Conservation (phyloP, 2,113 vertebrate genomes). For the Nothocercus julius region DNA sequence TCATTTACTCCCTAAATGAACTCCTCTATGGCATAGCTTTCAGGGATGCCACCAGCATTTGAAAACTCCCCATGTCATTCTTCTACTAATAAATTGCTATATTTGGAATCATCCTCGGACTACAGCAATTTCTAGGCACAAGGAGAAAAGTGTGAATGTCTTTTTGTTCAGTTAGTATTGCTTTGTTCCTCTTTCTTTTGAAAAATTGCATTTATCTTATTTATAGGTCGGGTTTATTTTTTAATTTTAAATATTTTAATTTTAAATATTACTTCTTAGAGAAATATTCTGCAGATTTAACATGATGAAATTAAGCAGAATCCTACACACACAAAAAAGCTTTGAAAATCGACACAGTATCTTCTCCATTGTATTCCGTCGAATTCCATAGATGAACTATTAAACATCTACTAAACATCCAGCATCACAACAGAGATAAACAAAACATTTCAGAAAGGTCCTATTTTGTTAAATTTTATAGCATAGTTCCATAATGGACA, state of each 20-base stretch:
- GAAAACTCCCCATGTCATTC: background rate
- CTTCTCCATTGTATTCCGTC: background rate
- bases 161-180: background rate
- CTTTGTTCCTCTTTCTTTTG: background rate
- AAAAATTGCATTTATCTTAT: background rate
- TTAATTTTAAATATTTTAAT: background rate
- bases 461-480: slow-evolving; percentile 13
- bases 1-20: background rate
- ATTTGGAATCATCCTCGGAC: background rate
- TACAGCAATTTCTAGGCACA: background rate
- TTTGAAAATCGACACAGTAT: background rate
- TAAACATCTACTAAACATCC: background rate
- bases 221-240: background rate
- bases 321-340: background rate
- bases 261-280: background rate
- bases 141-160: background rate
- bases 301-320: background rate
- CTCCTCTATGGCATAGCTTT: background rate
- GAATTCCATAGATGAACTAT: background rate
- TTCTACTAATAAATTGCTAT: background rate
- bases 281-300: background rate
- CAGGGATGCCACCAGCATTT: background rate
- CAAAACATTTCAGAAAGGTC: background rate
- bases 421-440: background rate
- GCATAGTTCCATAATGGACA: background rate